Evolutionary conservation across 2,888 invertebrate species (phyloP).

Genomic region (Ametastegia equiseti): DNA sequence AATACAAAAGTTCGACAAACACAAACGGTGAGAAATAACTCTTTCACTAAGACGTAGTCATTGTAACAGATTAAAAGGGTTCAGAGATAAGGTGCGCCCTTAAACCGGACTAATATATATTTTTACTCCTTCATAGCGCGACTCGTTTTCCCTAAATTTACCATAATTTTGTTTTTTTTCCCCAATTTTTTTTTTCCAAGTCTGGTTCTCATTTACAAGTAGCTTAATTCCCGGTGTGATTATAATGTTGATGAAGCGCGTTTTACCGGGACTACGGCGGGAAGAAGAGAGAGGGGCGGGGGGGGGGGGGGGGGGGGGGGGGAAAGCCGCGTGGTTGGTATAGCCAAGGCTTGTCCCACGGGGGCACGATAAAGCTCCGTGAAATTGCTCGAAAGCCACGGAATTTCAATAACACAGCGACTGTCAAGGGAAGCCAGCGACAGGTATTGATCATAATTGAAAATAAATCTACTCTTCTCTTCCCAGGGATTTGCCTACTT

Average conservation of each 20-base stretch:
- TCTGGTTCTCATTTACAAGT: constrained; percentile 32
- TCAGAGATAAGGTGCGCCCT: constrained; percentile 7
- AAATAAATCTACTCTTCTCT: constrained; percentile 60
- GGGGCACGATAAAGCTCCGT: constrained; percentile 69
- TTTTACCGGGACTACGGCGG: constrained; percentile 33
- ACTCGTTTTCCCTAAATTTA: constrained; percentile 15
- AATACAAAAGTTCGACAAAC: background rate
- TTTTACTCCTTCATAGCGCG: constrained; percentile 6
- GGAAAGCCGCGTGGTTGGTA: constrained; percentile 54
- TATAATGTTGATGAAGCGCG: constrained; percentile 46
- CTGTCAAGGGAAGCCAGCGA: constrained; percentile 56
- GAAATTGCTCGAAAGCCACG: constrained; percentile 67
- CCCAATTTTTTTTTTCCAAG: background rate
- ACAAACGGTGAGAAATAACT: constrained; percentile 1
- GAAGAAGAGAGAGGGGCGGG: no score
- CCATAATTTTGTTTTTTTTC: background rate
- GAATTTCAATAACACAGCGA: constrained; percentile 67
- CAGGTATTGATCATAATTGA: constrained; percentile 65
- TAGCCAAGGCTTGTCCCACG: constrained; percentile 61
- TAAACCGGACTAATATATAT: constrained; percentile 1
- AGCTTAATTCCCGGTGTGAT: constrained; percentile 44
- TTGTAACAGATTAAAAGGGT: background rate
- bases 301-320: no score
- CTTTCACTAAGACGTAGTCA: background rate
- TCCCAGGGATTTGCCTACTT: constrained; percentile 38